Percentiles rank a stretch among this genome's conserved stretches.
These are phyloP conservation scores for Emys orbicularis DNA, from an alignment of 2,797 vertebrate species.

Conservation along the genomic window DNA sequence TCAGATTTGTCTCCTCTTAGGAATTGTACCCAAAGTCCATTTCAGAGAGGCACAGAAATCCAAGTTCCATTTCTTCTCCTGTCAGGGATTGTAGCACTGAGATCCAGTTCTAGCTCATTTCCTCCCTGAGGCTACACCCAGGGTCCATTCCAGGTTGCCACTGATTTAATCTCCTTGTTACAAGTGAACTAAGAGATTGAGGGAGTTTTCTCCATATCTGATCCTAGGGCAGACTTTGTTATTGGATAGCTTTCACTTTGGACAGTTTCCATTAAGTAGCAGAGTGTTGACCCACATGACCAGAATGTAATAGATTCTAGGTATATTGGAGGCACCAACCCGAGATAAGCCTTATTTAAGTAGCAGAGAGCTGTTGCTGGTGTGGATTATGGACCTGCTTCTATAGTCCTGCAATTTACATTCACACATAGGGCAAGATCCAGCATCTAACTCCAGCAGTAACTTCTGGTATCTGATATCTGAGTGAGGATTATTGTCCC, in stretches of 20 bases:
- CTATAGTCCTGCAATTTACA: not conserved
- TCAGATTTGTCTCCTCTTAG: too few relatives aligned
- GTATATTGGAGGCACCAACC: not conserved
- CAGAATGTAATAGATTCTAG: not conserved
- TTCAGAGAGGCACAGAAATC: too few relatives aligned
- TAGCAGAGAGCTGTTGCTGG: not conserved
- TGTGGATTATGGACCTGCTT: not conserved
- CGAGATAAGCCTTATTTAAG: not conserved
- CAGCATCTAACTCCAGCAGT: not conserved
- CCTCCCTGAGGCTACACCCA: too few relatives aligned
- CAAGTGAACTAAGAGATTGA: not conserved
- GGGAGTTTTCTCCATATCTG: not conserved
- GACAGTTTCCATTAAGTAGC: not conserved
- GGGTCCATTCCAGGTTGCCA: too few relatives aligned
- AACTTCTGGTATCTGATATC: not conserved
- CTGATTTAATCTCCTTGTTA: too few relatives aligned
- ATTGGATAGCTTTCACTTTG: not conserved
- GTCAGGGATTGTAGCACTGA: not conserved
- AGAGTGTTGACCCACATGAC: not conserved
- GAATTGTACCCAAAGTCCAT: too few relatives aligned
- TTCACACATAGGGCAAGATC: not conserved
- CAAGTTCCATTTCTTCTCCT: too few relatives aligned
- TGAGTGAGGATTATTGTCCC: not conserved
- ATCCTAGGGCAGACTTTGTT: not conserved
- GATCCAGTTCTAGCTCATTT: not conserved